Conservation (phyloP, 2,888 invertebrate species). For the Amphimallon solstitiale region DNA sequence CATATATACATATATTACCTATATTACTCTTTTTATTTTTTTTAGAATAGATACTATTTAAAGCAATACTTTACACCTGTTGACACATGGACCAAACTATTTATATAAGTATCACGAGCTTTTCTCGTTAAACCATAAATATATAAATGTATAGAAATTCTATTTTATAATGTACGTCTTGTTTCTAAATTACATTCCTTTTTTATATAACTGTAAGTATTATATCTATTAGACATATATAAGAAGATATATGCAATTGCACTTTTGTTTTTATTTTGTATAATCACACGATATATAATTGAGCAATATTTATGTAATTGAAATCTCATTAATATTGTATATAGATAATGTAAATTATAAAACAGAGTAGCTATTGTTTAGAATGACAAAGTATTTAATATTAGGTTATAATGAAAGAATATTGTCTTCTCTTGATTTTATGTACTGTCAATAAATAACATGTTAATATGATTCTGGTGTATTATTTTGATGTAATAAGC, state of each 20-base stretch:
- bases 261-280: constrained; percentile 29
- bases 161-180: constrained; percentile 30
- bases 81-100: constrained; percentile 40
- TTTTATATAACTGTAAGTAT: constrained; percentile 31
- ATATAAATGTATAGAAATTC: constrained; percentile 29
- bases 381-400: constrained; percentile 27
- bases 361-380: constrained; percentile 24
- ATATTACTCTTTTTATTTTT: constrained; percentile 10
- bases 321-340: constrained; percentile 39
- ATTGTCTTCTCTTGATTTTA: constrained; percentile 33
- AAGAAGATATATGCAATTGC: constrained; percentile 16
- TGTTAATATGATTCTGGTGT: neutral
- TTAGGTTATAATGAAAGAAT: constrained; percentile 24
- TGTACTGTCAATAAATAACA: constrained; percentile 37
- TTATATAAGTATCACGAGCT: constrained; percentile 30
- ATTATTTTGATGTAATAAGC: too few relatives aligned
- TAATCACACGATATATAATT: constrained; percentile 21
- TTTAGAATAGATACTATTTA: constrained; percentile 26
- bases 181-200: constrained; percentile 30
- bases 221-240: constrained; percentile 7
- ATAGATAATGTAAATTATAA: constrained; percentile 41
- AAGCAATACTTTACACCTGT: constrained; percentile 27
- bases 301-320: constrained; percentile 37
- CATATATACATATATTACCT: constrained; percentile 28
- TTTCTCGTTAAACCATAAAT: constrained; percentile 29